Base-by-base conservation (phyloP, 2,113 vertebrate species). In the Passer domesticus region DNA sequence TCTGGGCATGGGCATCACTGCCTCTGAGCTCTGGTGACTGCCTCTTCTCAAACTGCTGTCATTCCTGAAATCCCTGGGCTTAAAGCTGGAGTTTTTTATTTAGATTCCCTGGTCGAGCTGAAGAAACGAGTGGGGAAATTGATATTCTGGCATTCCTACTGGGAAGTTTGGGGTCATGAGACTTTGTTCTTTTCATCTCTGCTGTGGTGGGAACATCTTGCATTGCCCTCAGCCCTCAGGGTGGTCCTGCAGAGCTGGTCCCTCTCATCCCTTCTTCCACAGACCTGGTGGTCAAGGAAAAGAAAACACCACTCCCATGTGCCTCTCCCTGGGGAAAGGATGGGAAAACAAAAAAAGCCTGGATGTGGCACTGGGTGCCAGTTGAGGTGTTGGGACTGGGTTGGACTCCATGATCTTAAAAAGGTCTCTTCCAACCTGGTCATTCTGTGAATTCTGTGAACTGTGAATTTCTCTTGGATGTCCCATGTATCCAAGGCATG, bases 231-330 rank as follows among this genome's bases (percentile, higher is more conserved):
- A 47, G 78, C 52, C 35, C 70, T 73, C 1, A 5, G 85, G 84
- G 3, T 52, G 60, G 7, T 52, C 44, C 49, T 21, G 7, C 41
- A 33, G 66, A 35, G 74, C 56, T n/a, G 4, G 0, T 35, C 27
- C 78, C 37, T 27, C 41, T 11, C 7, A 1, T 41, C 25, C 39
- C 24, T 46, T 3, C 30, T 16, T 15, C 50, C 12, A 2, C 5
- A 4, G 10, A 3, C 0, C 16, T 4, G 1, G 6, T 4, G 22
- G 4, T 49, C 1, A 6, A 50, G 43, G 6, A 6, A 14, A 55
- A 86, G 20, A 49, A 8, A 11, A 17, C 30, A 4, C 35, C 10
- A 1, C 18, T 17, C 8, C 39, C 4, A 0, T 1, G 24, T 3
- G 1, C 6, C 12, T 13, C 6, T 81, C 22, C 37, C 27, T 1